Percentiles rank a stretch among this genome's conserved stretches.
These are phyloP conservation scores for Idaea dimidiata DNA, from an alignment of 2,888 invertebrate genomes.

Conservation along the genomic window DNA sequence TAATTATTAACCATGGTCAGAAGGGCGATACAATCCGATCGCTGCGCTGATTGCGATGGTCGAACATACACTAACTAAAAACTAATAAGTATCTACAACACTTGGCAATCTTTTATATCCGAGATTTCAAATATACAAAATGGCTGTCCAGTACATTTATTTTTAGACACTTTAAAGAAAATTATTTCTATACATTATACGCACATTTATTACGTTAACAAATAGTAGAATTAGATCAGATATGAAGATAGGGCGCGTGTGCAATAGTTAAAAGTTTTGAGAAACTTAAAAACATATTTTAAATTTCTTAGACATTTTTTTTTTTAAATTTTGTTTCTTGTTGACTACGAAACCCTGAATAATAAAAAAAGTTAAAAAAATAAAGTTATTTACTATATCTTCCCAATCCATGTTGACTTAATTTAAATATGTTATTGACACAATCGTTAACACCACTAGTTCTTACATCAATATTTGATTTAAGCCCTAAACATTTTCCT, in stretches of 20 bases:
- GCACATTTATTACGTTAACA: background rate
- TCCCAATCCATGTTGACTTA: background rate
- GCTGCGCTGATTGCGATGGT: background rate
- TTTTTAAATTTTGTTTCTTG: no score
- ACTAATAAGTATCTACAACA: background rate
- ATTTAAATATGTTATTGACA: background rate
- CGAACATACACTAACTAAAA: background rate
- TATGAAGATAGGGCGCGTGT: background rate
- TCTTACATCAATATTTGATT: background rate
- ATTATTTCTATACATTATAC: constrained; percentile 1
- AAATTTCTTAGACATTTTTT: no score
- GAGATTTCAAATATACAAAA: constrained; percentile 3
- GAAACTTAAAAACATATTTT: no score
- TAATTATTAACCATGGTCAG: constrained; percentile 9
- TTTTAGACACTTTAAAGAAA: constrained; percentile 5
- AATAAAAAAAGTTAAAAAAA: background rate
- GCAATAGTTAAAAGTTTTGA: background rate
- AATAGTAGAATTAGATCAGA: background rate
- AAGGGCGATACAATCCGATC: constrained; percentile 4
- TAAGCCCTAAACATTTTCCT: background rate
- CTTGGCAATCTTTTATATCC: background rate
- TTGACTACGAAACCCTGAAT: background rate
- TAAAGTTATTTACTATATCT: background rate
- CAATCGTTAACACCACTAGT: background rate
- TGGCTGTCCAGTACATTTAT: constrained; percentile 6